phyloP scores from a whole-genome alignment of 2,888 invertebrate genomes.

The Caenorhabditis virilis region DNA sequence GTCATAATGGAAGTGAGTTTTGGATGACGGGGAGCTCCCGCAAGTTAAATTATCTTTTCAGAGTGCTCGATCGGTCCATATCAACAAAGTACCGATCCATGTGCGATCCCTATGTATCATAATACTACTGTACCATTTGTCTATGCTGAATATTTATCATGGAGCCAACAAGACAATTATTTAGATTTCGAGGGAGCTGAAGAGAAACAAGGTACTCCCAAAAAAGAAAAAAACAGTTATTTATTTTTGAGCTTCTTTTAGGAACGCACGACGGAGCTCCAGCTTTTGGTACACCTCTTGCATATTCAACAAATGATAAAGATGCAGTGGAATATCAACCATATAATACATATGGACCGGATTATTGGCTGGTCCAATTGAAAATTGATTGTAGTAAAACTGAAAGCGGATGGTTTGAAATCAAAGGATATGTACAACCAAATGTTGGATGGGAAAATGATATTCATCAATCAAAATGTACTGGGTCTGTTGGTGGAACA shows the following conservation, averaged over 20 bases:
- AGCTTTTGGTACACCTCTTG: slow-evolving; percentile 60
- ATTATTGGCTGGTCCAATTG: slow-evolving; percentile 71
- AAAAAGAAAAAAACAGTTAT: neutral
- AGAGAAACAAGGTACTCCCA: slow-evolving; percentile 48
- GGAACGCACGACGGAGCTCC: slow-evolving; percentile 59
- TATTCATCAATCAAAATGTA: slow-evolving; percentile 61
- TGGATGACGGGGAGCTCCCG: slow-evolving; percentile 21
- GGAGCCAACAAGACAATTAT: slow-evolving; percentile 60
- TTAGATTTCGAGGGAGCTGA: slow-evolving; percentile 65
- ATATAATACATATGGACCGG: slow-evolving; percentile 69
- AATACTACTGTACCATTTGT: slow-evolving; percentile 52
- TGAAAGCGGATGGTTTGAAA: slow-evolving; percentile 70
- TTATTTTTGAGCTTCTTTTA: slow-evolving; percentile 14
- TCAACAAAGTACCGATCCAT: slow-evolving; percentile 58
- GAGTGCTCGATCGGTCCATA: slow-evolving; percentile 68
- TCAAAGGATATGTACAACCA: slow-evolving; percentile 68
- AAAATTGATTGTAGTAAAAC: slow-evolving; percentile 70
- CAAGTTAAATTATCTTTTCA: slow-evolving; percentile 17
- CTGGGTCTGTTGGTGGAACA: slow-evolving; percentile 63
- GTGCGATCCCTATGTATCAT: slow-evolving; percentile 61
- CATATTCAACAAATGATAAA: slow-evolving; percentile 64
- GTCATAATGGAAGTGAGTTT: slow-evolving; percentile 39
- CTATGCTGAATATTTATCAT: slow-evolving; percentile 54
- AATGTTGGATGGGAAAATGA: slow-evolving; percentile 69
- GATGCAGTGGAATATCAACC: slow-evolving; percentile 64